Percentiles rank a stretch among this genome's conserved stretches.
Conservation (phyloP, 2,888 invertebrate species). For the Acanthosepion lycidas region DNA sequence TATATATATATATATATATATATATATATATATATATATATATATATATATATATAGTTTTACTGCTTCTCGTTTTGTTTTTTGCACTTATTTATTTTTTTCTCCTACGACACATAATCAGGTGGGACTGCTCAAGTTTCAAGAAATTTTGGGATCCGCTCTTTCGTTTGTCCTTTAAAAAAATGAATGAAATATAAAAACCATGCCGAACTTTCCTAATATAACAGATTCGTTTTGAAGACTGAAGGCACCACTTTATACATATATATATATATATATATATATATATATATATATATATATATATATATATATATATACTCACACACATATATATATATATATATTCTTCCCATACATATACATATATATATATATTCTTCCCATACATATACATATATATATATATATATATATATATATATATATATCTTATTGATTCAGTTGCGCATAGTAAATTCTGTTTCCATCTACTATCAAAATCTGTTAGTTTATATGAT, state of each 20-base stretch:
- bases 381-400: too few species aligned
- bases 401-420: too few species aligned
- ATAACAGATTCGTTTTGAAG: background rate
- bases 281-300: background rate
- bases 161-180: background rate
- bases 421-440: too few species aligned
- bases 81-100: background rate
- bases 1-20: too few species aligned
- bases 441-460: too few species aligned
- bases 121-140: conserved; percentile 17
- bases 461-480: too few species aligned
- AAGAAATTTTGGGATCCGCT: background rate
- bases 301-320: background rate
- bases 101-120: background rate
- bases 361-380: too few species aligned
- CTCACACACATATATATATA: background rate
- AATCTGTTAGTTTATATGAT: too few species aligned
- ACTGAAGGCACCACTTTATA: background rate
- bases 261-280: background rate
- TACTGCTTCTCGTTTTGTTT: background rate
- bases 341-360: too few species aligned
- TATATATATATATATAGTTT: background rate
- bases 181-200: background rate
- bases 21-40: too few species aligned
- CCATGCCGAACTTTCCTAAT: background rate